Evolutionary conservation across 2,797 vertebrate genomes (phyloP).

Genomic region (Ceryle rudis): DNA sequence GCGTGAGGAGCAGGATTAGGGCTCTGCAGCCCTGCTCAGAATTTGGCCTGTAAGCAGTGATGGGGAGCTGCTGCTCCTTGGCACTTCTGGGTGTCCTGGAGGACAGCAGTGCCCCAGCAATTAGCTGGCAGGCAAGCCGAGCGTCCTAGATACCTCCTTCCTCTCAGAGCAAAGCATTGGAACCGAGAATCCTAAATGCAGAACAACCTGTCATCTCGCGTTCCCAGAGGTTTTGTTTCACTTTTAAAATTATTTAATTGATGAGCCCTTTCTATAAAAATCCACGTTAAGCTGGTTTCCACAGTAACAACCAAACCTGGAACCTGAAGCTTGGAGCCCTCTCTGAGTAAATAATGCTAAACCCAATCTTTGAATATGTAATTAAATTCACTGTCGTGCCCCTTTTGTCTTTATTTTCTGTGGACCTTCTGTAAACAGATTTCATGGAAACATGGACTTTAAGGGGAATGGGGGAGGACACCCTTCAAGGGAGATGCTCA

Average conservation of each 20-base stretch:
- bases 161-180: accelerated
- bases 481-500: background rate
- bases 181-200: background rate
- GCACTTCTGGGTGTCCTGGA: background rate
- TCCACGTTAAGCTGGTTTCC: constrained; percentile 62
- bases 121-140: background rate
- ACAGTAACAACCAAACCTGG: constrained; percentile 74
- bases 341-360: constrained; percentile 67
- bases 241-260: constrained; percentile 68
- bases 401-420: constrained; percentile 17
- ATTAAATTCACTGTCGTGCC: constrained; percentile 9
- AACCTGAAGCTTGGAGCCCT: constrained; percentile 21
- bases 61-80: background rate
- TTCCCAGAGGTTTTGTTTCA: constrained; percentile 39
- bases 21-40: background rate
- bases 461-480: background rate
- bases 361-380: constrained; percentile 14
- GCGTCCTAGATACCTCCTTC: background rate
- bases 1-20: accelerated
- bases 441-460: background rate
- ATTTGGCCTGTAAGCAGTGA: background rate
- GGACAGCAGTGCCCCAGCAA: background rate
- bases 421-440: background rate
- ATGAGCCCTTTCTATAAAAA: constrained; percentile 61
- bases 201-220: constrained; percentile 32